Evolutionary conservation across 2,888 invertebrate genomes (phyloP).

Genomic region (Eilema caniola): DNA sequence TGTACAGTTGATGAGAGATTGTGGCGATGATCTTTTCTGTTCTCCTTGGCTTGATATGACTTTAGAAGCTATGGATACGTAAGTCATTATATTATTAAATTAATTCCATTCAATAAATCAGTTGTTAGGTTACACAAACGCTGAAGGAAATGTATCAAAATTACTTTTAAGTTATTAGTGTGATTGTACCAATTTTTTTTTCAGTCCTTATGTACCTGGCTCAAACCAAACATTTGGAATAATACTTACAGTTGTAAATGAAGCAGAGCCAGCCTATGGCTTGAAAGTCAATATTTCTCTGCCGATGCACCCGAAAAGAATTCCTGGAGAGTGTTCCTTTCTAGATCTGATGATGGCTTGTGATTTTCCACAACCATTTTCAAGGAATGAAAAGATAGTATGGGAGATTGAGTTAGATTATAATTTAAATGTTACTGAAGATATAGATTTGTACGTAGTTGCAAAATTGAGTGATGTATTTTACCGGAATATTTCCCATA

Average conservation of each 20-base stretch:
- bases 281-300: constrained; percentile 68
- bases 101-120: neutral
- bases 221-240: constrained; percentile 66
- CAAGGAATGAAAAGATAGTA: constrained; percentile 59
- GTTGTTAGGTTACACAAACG: neutral
- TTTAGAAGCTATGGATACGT: constrained; percentile 66
- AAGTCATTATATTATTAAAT: constrained; percentile 28
- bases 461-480: constrained; percentile 67
- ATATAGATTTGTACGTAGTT: constrained; percentile 55
- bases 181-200: constrained; percentile 15
- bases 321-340: constrained; percentile 71
- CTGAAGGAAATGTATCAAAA: neutral
- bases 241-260: constrained; percentile 67
- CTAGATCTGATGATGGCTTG: constrained; percentile 67
- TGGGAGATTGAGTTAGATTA: constrained; percentile 79
- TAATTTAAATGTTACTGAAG: constrained; percentile 52
- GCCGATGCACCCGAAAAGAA: constrained; percentile 68
- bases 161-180: neutral
- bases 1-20: constrained; percentile 79
- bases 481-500: constrained; percentile 64
- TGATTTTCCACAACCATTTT: constrained; percentile 69
- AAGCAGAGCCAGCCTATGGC: constrained; percentile 78
- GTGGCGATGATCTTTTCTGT: constrained; percentile 75
- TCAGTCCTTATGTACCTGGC: constrained; percentile 75
- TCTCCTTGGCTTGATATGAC: constrained; percentile 77